Percentiles rank a stretch among this genome's conserved stretches.
Conservation (phyloP, 2,888 invertebrate species). For the Rotaria sp. region DNA sequence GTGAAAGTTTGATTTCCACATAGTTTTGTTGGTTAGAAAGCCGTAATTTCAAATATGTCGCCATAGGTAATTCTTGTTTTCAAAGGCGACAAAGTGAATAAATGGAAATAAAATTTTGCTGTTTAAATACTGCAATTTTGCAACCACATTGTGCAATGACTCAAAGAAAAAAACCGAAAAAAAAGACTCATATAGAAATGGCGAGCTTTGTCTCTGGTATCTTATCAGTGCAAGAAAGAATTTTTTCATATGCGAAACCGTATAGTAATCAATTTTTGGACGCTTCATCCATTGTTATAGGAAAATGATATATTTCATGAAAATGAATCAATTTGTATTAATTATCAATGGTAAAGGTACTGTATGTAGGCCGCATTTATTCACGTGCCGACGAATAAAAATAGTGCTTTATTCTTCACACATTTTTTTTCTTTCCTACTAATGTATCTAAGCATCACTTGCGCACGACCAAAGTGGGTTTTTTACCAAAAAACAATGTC, state of each 20-base stretch:
- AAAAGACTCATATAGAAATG: background rate
- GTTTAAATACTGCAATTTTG: background rate
- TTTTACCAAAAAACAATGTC: background rate
- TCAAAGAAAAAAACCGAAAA: background rate
- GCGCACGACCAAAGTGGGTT: constrained; percentile 12
- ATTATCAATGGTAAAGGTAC: background rate
- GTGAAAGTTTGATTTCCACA: constrained; percentile 14
- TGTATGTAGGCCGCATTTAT: background rate
- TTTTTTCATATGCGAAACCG: background rate
- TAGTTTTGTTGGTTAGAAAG: background rate
- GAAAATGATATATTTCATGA: background rate
- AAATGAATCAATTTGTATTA: background rate
- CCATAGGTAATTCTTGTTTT: constrained; percentile 14
- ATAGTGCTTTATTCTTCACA: background rate
- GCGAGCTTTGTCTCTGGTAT: background rate
- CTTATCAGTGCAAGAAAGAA: too few species aligned
- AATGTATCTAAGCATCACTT: background rate
- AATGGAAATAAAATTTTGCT: background rate
- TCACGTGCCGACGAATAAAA: background rate
- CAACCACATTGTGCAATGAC: background rate
- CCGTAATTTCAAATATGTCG: background rate
- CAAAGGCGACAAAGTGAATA: background rate
- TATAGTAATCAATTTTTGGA: constrained; percentile 7
- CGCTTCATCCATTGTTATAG: background rate
- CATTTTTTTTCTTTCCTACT: constrained; percentile 19